A percentile compares a stretch with the other conserved stretches of the same genome.
Conservation (phyloP, 2,888 invertebrate genomes). For the Molanna angustata region DNA sequence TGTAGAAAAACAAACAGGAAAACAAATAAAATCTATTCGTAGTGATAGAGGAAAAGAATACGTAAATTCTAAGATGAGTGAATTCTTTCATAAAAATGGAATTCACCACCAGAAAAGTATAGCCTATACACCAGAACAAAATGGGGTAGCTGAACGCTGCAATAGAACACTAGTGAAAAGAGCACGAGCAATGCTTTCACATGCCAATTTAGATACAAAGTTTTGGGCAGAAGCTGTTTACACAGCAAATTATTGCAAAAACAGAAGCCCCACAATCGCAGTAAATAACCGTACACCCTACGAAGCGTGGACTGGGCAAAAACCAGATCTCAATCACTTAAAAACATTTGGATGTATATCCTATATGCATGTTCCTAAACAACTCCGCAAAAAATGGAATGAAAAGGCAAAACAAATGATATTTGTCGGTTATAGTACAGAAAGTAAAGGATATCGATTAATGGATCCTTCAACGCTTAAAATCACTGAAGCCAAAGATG, state of each 20-base stretch:
- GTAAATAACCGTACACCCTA: neutral
- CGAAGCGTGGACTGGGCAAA: slow-evolving; percentile 2
- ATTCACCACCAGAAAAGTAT: slow-evolving; percentile 1
- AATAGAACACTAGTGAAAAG: slow-evolving; percentile 1
- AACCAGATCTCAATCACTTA: neutral
- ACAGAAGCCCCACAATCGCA: neutral
- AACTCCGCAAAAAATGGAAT: slow-evolving; percentile 1
- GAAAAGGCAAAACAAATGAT: slow-evolving; percentile 3
- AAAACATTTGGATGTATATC: slow-evolving; percentile 1
- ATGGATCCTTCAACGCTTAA: no score
- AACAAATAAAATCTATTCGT: neutral
- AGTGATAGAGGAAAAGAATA: slow-evolving; percentile 5
- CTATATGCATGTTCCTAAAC: neutral
- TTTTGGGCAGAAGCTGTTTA: slow-evolving; percentile 1
- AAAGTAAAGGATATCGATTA: slow-evolving; percentile 3
- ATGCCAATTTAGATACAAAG: neutral
- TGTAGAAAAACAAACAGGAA: slow-evolving; percentile 1
- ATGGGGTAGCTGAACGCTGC: slow-evolving; percentile 2
- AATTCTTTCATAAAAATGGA: neutral
- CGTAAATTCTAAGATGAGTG: neutral
- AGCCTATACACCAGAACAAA: slow-evolving; percentile 1
- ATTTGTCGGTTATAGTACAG: neutral
- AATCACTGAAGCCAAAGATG: no score
- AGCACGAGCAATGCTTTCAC: neutral
- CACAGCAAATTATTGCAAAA: slow-evolving; percentile 2